Base-by-base conservation (phyloP, 2,797 vertebrate genomes). In the Acanthiza pusilla region DNA sequence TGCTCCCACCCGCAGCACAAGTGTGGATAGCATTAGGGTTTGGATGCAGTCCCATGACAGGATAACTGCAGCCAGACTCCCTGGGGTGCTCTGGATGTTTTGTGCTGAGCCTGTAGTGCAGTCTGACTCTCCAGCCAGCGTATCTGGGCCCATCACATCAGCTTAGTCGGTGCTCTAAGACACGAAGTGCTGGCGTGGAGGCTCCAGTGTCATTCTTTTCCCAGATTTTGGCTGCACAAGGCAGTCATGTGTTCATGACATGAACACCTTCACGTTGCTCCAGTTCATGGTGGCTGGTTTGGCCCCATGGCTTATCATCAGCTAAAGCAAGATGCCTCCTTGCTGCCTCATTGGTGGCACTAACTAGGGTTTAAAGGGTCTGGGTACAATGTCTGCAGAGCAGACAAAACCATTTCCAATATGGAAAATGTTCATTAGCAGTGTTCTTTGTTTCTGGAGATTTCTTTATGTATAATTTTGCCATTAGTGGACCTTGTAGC, bases 401-500 rank as follows among this genome's bases (percentile, higher is more conserved):
- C 11, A 60, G 32, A 32, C 34, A 60, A 25, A 78, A 30, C 17
- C 2, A 20, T 60, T 94, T 88, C 48, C 85, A 73, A 58, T 7
- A 36, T 7, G 12, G 54, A 62, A 66, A 85, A 61, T 65, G 48
- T 51, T 82, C 16, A 16, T 74, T 74, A 85, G 16, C 30, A 43
- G 27, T 26, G 20, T 16, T 72, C 21, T 55, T 85, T 57, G 26
- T 73, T 97, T 92, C 47, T 96, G 54, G 32, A 78, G 63, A 73
- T 13, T 65, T 93, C 81, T 83, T 48, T 73, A 74, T 40, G 19
- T n/a, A 22, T 96, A 74, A 96, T 97, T 90, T 97, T 97, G 88
- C 93, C 92, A 90, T 94, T 94, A 95, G 96, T 85, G 84, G 96
- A 94, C 88, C 91, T 91, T 94, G 90, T 92, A 93, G 94, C 85